Percentiles rank a stretch among this genome's conserved stretches.
Conservation (phyloP, 2,797 vertebrate species). For the Pseudochromis fuscus region DNA sequence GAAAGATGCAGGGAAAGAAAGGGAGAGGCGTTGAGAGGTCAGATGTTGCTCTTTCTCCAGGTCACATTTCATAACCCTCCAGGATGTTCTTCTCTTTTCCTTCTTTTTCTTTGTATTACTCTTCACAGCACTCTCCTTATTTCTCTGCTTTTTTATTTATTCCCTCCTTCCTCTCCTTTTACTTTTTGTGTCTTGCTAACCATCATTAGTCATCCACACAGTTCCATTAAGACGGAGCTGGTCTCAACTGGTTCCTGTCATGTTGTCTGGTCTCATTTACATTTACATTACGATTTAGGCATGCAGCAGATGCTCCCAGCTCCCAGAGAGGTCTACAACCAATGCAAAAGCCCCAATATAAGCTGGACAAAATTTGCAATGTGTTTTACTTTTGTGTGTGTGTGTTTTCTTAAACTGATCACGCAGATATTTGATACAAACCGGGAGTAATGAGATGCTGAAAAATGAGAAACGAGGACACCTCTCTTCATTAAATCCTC, state of each 20-base stretch:
- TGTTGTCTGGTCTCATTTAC: constrained; percentile 78
- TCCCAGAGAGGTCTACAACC: constrained; percentile 47
- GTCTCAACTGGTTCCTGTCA: constrained; percentile 72
- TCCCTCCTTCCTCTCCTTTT: constrained; percentile 5
- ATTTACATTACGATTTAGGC: constrained; percentile 74
- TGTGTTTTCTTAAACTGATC: constrained; percentile 19
- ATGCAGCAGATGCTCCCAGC: constrained; percentile 69
- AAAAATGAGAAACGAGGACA: constrained; percentile 19
- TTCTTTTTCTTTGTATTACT: background rate
- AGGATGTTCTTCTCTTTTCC: background rate
- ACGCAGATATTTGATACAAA: constrained; percentile 40
- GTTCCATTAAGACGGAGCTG: constrained; percentile 67
- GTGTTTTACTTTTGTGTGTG: constrained; percentile 38
- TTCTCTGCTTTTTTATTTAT: constrained; percentile 38
- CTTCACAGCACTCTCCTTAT: constrained; percentile 29
- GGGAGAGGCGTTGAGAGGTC: constrained; percentile 12
- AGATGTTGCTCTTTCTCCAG: constrained; percentile 36
- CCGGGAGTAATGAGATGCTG: constrained; percentile 9
- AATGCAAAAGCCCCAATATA: constrained; percentile 54
- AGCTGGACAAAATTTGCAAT: constrained; percentile 40
- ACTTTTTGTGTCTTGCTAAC: constrained; percentile 43
- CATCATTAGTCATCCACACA: constrained; percentile 69
- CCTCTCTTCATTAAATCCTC: constrained; percentile 19
- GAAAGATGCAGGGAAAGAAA: constrained; percentile 18
- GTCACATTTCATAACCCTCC: constrained; percentile 18